Conservation (phyloP, 92 coral and sea anemone species). For the Zoanthus sansibaricus region DNA sequence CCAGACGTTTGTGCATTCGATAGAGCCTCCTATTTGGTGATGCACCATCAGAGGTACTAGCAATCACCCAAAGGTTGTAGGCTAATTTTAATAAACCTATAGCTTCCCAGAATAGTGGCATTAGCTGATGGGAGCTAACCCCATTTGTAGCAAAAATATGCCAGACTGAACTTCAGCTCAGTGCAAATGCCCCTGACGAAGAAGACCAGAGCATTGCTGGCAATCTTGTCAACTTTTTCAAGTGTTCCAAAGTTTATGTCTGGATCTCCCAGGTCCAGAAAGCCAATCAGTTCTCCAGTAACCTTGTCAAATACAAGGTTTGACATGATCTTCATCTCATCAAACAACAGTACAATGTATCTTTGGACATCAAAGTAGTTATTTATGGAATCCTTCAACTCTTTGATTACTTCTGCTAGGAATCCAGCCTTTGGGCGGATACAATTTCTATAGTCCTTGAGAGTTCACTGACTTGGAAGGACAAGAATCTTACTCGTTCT, state of each 20-base stretch:
- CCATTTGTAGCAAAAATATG: constrained; percentile 77
- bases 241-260: constrained; percentile 65
- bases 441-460: constrained; percentile 62
- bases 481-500: constrained; percentile 55
- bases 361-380: constrained; percentile 28
- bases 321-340: constrained; percentile 13
- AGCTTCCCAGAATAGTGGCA: constrained; percentile 75
- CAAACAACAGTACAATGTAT: constrained; percentile 13
- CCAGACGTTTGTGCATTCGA: constrained; percentile 60
- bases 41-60: constrained; percentile 70
- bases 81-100: constrained; percentile 57
- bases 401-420: constrained; percentile 29
- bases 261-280: constrained; percentile 58
- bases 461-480: constrained; percentile 63
- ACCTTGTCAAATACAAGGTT: neutral
- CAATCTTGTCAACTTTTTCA: constrained; percentile 58
- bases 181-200: constrained; percentile 69
- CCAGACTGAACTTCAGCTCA: constrained; percentile 66
- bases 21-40: constrained; percentile 1
- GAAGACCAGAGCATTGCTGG: constrained; percentile 68
- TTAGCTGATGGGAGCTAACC: constrained; percentile 67
- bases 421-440: constrained; percentile 64
- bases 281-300: neutral
- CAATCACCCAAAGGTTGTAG: constrained; percentile 71
- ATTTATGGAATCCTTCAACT: neutral